Conservation (phyloP, 2,888 invertebrate species). For the Sinhomidia bicolor region DNA sequence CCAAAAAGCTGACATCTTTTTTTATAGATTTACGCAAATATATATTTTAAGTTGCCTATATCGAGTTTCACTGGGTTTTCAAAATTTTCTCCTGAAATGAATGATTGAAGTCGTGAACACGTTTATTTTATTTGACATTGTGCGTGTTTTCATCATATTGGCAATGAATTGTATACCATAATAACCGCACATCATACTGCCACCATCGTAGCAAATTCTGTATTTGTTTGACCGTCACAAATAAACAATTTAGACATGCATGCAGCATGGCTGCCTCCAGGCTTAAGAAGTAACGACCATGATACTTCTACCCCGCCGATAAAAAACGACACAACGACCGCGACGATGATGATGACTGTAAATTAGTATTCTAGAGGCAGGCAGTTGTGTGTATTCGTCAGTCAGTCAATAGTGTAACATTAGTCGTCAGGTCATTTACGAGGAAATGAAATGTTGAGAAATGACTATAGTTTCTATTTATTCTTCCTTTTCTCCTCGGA, state of each 20-base stretch:
- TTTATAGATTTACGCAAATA: too few species aligned
- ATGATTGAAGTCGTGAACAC: not conserved
- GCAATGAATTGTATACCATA: not conserved
- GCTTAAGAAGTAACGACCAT: not conserved
- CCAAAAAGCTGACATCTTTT: too few species aligned
- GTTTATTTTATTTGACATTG: not conserved
- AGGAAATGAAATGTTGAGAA: conserved; percentile 9
- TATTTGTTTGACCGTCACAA: conserved; percentile 7
- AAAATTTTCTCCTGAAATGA: too few species aligned
- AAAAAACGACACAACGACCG: too few species aligned
- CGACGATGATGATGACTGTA: not conserved
- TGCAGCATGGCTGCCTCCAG: conserved; percentile 5
- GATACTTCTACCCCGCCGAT: too few species aligned
- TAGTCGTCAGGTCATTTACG: not conserved
- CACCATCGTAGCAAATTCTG: not conserved
- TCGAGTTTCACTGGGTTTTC: too few species aligned
- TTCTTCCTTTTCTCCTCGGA: not conserved
- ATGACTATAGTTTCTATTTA: not conserved
- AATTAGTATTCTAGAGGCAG: conserved; percentile 29
- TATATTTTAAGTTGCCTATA: too few species aligned
- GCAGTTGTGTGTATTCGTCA: not conserved
- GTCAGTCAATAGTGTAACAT: not conserved
- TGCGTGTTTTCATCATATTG: not conserved
- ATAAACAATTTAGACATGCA: conserved; percentile 27
- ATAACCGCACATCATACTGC: not conserved